Evolutionary conservation across 1,140 invertebrate species (phyloP), one percentile per base, ranked within the genome.

Genomic region (Drosophila arizonae): DNA sequence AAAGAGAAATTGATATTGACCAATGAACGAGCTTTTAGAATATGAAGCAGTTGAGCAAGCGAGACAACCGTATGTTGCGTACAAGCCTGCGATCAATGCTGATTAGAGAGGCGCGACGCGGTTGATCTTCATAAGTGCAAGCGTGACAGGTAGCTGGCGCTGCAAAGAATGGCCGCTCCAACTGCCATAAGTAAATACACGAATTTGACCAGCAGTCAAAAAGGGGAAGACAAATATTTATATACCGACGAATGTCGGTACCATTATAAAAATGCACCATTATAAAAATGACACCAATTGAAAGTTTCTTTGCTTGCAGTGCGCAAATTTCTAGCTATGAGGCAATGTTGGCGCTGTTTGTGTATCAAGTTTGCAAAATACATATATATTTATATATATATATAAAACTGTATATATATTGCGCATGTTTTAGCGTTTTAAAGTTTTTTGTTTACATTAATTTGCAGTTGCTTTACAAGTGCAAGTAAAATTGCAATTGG

Each of bases 401-500:
- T 43, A 43, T 41, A 33, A 9, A 33, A 9, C 33, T 33, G 33
- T 17, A 46, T 46, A 57, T 9, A 28, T 21, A 55, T 46, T 46
- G 26, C 45, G 43, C 57, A 75, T 66, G 48, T 70, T 52, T 41
- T 50, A 11, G 46, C 33, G 36, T 28, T 24, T 64, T 76, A 39
- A 69, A 61, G 58, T 74, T 72, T 50, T 50, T 57, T 68, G 63
- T 77, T 74, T 77, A 63, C 76, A 78, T 82, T 82, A 61, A 79
- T 87, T 86, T 87, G 78, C 78, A 73, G 76, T 66, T 76, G 73
- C 69, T 58, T 73, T 58, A 30, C 66, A 71, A 77, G 70, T 79
- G 66, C 71, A 73, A 87, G 75, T 78, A 30, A 62, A 86, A 76
- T 86, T 87, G 79, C 79, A 88, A 86, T 86, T 86, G 82, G 76